phyloP scores from a whole-genome alignment of 2,888 invertebrate species.

The Drosophila melanosoma region DNA sequence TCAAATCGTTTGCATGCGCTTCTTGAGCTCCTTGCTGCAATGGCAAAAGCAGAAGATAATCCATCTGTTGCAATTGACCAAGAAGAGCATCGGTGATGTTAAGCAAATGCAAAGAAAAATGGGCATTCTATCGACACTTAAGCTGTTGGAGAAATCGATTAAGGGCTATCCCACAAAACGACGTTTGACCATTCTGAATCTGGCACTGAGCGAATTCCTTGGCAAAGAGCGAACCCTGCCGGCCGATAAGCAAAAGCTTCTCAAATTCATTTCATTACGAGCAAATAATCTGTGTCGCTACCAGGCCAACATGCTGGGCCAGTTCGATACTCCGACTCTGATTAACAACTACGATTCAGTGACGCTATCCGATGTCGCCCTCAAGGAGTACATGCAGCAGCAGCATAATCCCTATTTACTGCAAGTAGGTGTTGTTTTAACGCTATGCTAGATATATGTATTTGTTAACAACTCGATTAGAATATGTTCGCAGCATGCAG shows the following conservation, averaged over 20 bases:
- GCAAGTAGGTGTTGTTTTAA: conserved; percentile 58
- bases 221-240: conserved; percentile 81
- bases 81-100: conserved; percentile 53
- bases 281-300: conserved; percentile 88
- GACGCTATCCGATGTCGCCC: conserved; percentile 90
- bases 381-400: conserved; percentile 89
- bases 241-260: conserved; percentile 88
- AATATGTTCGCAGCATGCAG: conserved; percentile 63
- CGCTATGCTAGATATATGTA: background rate
- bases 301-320: conserved; percentile 86
- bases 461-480: conserved; percentile 21
- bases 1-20: conserved; percentile 89
- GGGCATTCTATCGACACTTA: conserved; percentile 53
- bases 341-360: conserved; percentile 89
- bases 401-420: conserved; percentile 87
- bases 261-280: conserved; percentile 88
- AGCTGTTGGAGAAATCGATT: conserved; percentile 58
- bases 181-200: conserved; percentile 51
- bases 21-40: conserved; percentile 91
- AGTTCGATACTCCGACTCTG: conserved; percentile 90
- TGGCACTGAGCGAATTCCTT: conserved; percentile 71
- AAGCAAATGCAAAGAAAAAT: conserved; percentile 66
- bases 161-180: conserved; percentile 45
- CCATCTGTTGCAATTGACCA: conserved; percentile 53
- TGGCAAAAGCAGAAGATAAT: conserved; percentile 86